Percentiles rank a stretch among this genome's conserved stretches.
Conservation (phyloP, 2,888 invertebrate genomes). For the Diachrysia chrysitis region DNA sequence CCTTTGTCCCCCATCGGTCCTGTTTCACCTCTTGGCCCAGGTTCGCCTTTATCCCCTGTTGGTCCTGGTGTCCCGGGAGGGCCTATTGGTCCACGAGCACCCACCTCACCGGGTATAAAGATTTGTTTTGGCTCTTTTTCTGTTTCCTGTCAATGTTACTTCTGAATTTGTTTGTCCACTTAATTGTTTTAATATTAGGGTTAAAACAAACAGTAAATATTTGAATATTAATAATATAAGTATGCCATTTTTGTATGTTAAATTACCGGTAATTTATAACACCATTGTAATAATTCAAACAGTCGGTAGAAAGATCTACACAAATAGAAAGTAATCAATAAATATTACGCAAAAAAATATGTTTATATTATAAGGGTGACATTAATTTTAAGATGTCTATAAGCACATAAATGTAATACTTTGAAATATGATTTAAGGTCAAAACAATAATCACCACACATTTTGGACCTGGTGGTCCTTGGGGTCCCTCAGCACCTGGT, state of each 20-base stretch:
- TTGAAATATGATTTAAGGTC: too few relatives aligned
- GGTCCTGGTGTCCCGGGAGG: constrained; percentile 88
- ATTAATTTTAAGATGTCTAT: too few relatives aligned
- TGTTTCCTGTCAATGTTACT: constrained; percentile 74
- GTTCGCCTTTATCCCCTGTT: constrained; percentile 87
- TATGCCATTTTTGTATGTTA: neutral
- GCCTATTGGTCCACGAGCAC: constrained; percentile 72
- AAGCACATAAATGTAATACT: too few relatives aligned
- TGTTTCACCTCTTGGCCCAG: constrained; percentile 81
- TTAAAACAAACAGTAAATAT: neutral
- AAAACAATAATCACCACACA: constrained; percentile 69
- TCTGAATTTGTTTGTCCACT: constrained; percentile 61
- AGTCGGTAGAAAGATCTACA: too few relatives aligned
- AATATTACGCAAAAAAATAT: too few relatives aligned
- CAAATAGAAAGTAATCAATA: too few relatives aligned
- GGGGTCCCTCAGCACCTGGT: constrained; percentile 90
- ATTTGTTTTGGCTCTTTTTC: constrained; percentile 65
- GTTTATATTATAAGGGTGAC: too few relatives aligned
- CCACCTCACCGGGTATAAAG: constrained; percentile 68
- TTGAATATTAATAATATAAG: neutral
- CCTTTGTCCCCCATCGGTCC: constrained; percentile 90
- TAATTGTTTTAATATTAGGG: constrained; percentile 40
- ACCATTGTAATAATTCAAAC: too few relatives aligned
- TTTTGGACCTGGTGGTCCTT: constrained; percentile 90
- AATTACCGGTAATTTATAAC: too few relatives aligned